Conservation (phyloP, 2,888 invertebrate genomes). For the Cerceris rybyensis region DNA sequence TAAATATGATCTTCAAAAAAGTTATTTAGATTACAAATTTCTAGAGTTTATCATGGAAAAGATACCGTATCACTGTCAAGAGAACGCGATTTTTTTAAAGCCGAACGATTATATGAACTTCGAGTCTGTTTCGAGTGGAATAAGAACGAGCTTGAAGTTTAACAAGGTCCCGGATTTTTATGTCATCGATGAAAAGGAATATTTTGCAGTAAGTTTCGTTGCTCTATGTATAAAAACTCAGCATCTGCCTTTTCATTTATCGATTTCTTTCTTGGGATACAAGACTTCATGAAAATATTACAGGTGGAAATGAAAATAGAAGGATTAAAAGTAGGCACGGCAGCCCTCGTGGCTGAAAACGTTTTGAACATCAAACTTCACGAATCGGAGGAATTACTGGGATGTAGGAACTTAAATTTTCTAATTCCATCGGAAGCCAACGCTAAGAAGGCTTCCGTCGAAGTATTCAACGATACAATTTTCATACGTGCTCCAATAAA, state of each 20-base stretch:
- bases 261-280: not conserved
- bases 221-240: not conserved
- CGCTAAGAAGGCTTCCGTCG: conserved; percentile 62
- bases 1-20: conserved; percentile 10
- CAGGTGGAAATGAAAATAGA: conserved; percentile 67
- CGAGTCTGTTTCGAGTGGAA: conserved; percentile 58
- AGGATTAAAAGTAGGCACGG: conserved; percentile 67
- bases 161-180: conserved; percentile 65
- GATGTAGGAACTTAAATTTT: conserved; percentile 63
- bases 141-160: conserved; percentile 60
- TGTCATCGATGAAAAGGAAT: conserved; percentile 59
- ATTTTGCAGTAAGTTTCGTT: conserved; percentile 60
- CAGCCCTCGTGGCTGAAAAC: conserved; percentile 61
- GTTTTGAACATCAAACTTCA: conserved; percentile 67
- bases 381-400: conserved; percentile 44
- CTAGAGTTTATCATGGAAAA: conserved; percentile 49
- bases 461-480: conserved; percentile 62
- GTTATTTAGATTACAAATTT: not conserved
- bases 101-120: conserved; percentile 65
- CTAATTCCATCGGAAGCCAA: conserved; percentile 64
- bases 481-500: conserved; percentile 63
- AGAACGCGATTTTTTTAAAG: conserved; percentile 61
- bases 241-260: not conserved
- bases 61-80: conserved; percentile 61
- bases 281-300: not conserved